phyloP scores from a whole-genome alignment of 2,888 invertebrate species.

The Tanypteryx hageni region DNA sequence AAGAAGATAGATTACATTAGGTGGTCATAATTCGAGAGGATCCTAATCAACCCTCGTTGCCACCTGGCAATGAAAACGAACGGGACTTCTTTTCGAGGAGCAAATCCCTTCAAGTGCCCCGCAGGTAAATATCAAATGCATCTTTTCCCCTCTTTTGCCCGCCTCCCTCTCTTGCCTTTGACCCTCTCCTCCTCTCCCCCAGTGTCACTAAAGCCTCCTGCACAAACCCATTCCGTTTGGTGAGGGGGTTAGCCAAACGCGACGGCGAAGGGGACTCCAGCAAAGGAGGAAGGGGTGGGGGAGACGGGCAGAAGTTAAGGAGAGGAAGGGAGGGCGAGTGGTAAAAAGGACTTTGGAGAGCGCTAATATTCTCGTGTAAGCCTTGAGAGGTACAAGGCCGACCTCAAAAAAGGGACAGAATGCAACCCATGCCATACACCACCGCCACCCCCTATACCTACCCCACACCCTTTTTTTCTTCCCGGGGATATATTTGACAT shows the following conservation, averaged over 20 bases:
- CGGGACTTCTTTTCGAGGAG: not conserved
- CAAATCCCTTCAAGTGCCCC: not conserved
- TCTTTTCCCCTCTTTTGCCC: conserved; percentile 4
- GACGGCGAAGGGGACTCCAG: not conserved
- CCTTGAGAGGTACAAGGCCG: conserved; percentile 28
- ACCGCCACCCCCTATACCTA: not conserved
- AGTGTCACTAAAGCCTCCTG: not conserved
- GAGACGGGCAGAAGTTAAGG: not conserved
- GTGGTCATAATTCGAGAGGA: too few species aligned
- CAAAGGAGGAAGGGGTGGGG: not conserved
- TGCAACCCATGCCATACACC: conserved; percentile 36
- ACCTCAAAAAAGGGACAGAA: conserved; percentile 16
- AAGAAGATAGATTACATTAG: too few species aligned
- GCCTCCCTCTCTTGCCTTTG: not conserved
- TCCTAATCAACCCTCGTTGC: too few species aligned
- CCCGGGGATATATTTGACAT: not conserved
- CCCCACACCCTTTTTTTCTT: not conserved
- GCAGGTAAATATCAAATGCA: conserved; percentile 3
- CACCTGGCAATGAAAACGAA: not conserved
- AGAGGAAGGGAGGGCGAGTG: not conserved
- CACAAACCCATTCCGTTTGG: not conserved
- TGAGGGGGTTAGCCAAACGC: not conserved
- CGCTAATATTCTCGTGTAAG: conserved; percentile 39
- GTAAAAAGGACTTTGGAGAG: not conserved
- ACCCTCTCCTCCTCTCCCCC: not conserved